Conservation (phyloP, 1,140 invertebrate species). For the Panagrolaimus sp. region DNA sequence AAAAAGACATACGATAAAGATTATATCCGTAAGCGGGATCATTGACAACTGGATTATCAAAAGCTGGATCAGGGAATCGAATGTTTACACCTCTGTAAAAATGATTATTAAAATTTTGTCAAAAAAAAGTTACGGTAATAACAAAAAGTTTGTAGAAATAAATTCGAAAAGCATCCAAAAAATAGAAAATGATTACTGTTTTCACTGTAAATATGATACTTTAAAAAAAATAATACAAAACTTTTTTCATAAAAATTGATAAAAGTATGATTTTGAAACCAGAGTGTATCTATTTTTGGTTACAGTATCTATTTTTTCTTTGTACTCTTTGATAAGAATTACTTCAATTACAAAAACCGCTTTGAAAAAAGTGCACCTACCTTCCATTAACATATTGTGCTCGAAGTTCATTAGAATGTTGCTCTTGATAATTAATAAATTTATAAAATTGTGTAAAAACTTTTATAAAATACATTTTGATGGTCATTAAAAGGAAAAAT, state of each 20-base stretch:
- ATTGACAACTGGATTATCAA: not conserved
- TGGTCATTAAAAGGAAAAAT: not conserved
- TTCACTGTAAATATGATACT: too few species aligned
- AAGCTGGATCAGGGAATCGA: not conserved
- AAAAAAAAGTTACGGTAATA: too few species aligned
- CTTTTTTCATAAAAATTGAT: too few species aligned
- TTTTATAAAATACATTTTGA: conserved; percentile 10
- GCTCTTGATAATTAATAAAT: conserved; percentile 1
- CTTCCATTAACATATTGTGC: conserved; percentile 14
- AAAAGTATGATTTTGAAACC: too few species aligned
- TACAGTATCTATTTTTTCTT: too few species aligned
- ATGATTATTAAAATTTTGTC: not conserved
- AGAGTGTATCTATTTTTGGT: too few species aligned
- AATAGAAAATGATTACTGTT: too few species aligned
- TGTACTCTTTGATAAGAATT: too few species aligned
- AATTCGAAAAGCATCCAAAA: too few species aligned
- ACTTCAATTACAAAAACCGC: not conserved
- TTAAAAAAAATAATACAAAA: too few species aligned
- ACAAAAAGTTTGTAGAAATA: too few species aligned
- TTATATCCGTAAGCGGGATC: conserved; percentile 1
- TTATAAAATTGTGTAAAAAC: conserved; percentile 9
- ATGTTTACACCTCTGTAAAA: not conserved
- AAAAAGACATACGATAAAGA: not conserved
- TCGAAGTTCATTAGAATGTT: conserved; percentile 2
- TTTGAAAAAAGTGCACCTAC: not conserved